Base-by-base conservation (phyloP, 1,140 invertebrate species). In the Heterodera schachtii region DNA sequence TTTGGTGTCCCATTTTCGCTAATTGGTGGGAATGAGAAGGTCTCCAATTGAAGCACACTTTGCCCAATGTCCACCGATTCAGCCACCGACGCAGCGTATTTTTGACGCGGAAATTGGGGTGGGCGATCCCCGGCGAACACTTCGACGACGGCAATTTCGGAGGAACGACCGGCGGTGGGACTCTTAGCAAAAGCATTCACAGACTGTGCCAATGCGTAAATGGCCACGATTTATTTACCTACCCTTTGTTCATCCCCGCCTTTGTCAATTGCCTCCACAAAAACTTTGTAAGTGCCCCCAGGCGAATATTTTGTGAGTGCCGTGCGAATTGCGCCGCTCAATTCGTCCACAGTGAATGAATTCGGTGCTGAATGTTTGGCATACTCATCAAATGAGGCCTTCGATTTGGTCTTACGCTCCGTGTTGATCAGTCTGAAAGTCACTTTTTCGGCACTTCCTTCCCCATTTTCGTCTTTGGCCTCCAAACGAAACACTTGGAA, bases 341-440 rank as follows among this genome's bases (percentile, higher is more conserved):
- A 77, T 43, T 74, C 41, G 47, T 89, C 88, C n/a, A 89, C 83
- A 49, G 80, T 73, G 75, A 89, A 89, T 13, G 79, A 80, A 52
- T 84, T 85, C 16, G 84, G 60, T 13, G 88, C 88, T 89, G 78
- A 87, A 88, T 81, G 73, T 44, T 75, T n/a, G 47, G 78, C 67
- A 31, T 43, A 44, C 5, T 43, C 3, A 79, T 41, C 13, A 82
- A 16, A 9, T 21, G 11, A 11, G 6, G 16, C 6, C 9, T 3
- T 41, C 7, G 57, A 44, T 9, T 16, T 41, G 49, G 60, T 77
- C 86, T 83, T 81, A 89, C 87, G 89, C 70, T 90, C 87, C 16
- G 86, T 85, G 84, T 90, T 90, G 75, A 89, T 89, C 52, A 90
- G 80, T 64, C 81, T 73, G 75, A 84, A 89, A 5, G 84, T 81